Percentiles rank a stretch among this genome's conserved stretches.
Evolutionary conservation across 1,140 invertebrate genomes (phyloP).

Genomic region (Theocolax elegans): DNA sequence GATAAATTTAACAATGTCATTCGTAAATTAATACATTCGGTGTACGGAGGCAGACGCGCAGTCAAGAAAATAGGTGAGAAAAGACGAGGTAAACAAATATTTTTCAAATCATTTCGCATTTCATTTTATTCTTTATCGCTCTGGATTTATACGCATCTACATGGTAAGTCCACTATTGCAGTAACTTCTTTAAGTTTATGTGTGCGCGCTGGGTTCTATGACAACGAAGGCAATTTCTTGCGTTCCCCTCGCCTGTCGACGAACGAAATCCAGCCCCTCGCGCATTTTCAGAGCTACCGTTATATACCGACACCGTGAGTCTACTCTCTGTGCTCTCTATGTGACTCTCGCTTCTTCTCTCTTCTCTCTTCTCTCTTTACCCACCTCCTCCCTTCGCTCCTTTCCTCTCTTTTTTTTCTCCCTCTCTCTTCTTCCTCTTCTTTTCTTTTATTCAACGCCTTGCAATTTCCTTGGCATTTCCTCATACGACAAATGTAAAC

Average conservation of each 20-base stretch:
- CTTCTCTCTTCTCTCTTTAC: not conserved
- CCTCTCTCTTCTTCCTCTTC: not conserved
- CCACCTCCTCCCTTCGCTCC: not conserved
- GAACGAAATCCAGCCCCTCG: constrained; percentile 1
- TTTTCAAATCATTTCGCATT: not conserved
- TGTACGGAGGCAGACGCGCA: too few relatives aligned
- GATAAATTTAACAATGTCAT: too few relatives aligned
- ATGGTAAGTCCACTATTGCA: not conserved
- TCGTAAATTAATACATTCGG: too few relatives aligned
- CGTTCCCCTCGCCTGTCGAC: not conserved
- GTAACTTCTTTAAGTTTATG: not conserved
- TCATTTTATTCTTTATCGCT: not conserved
- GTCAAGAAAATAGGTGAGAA: too few relatives aligned
- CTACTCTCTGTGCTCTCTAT: too few relatives aligned
- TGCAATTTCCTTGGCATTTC: constrained; percentile 18
- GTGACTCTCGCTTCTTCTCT: too few relatives aligned
- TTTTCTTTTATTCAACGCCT: not conserved
- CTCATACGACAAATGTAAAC: constrained; percentile 35
- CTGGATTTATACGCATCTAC: not conserved
- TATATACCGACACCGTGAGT: too few relatives aligned
- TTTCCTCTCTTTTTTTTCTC: not conserved
- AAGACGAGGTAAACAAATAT: too few relatives aligned
- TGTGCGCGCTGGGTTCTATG: too few relatives aligned
- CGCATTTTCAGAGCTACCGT: too few relatives aligned
- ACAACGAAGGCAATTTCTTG: constrained; percentile 3